Base-by-base conservation (phyloP, 2,113 vertebrate genomes). In the Neopipo cinnamomea region DNA sequence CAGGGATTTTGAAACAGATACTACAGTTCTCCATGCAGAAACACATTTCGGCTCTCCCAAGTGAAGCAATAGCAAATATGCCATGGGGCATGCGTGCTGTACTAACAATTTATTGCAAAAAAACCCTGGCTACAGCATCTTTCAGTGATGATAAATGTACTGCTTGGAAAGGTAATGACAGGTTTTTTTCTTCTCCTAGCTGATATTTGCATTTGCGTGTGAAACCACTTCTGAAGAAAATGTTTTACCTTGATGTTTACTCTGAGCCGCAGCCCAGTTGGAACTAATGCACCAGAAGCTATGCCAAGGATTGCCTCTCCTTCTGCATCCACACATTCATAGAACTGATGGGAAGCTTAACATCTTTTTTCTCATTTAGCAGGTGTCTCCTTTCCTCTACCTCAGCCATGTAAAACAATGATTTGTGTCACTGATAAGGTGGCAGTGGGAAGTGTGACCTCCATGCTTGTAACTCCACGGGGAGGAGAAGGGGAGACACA, bases 51-150 rank as follows among this genome's bases (percentile, higher is more conserved):
- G 8, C 25, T 72, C n/a, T 89, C 27, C 21, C 23, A 62, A 33
- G n/a, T 33, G 42, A 91, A 94, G 20, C 24, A 79, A 25, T 9
- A 31, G 28, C 2, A 4, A 76, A 66, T 0, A 0, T 70, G 15
- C 14, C 8, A 15, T 42, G 28, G 31, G 42, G 21, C 19, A 35
- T 30, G 5, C 31, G 30, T 42, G 19, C n/a, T 68, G 8, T 33
- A 27, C 37, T 42, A 71, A 30, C 14, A 59, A 39, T 15, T 73
- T 37, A 53, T n/a, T 62, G 31, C 39, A 63, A 33, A 47, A 83
- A 80, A 56, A 67, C 49, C 13, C 2, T 66, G 31, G 3, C 41
- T 79, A 20, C 24, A 39, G 6, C 33, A 85, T 18, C 10, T 12
- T 58, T 89, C n/a, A 35, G 25, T 33, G 52, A 49, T 12, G 8